phyloP scores from a whole-genome alignment of 64 coral and sea anemone species.

The Platygyra sinensis region DNA sequence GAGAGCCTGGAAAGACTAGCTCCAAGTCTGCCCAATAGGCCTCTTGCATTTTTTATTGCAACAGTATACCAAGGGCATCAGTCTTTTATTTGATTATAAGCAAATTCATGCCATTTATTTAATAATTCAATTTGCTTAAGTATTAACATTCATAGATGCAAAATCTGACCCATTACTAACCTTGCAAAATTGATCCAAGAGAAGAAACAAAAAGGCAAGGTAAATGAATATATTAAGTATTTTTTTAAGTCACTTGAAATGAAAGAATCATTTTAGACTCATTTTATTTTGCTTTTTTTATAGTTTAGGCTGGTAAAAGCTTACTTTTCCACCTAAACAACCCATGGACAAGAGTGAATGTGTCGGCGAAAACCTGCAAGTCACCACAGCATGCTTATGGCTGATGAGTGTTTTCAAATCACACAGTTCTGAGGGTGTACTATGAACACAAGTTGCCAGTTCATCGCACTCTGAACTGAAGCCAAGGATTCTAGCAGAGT shows the following conservation, averaged over 20 bases:
- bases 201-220: neutral
- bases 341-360: constrained; percentile 68
- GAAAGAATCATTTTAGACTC: neutral
- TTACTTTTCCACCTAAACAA: constrained; percentile 77
- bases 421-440: constrained; percentile 49
- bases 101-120: too few species aligned
- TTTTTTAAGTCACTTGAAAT: too few species aligned
- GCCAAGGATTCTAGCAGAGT: constrained; percentile 75
- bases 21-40: too few species aligned
- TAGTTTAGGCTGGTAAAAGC: constrained; percentile 69
- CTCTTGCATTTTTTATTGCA: too few species aligned
- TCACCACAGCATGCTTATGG: constrained; percentile 81
- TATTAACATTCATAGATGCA: too few species aligned
- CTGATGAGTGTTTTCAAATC: constrained; percentile 81
- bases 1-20: too few species aligned
- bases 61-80: too few species aligned
- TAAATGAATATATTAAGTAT: neutral
- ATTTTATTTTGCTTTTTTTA: neutral
- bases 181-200: too few species aligned
- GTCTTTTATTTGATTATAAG: too few species aligned
- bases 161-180: too few species aligned
- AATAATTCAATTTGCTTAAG: too few species aligned
- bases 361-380: constrained; percentile 79
- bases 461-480: constrained; percentile 81
- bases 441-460: constrained; percentile 54